Percentiles rank a stretch among this genome's conserved stretches.
Conservation (phyloP, 2,113 vertebrate genomes). For the Chelonoidis abingdonii region DNA sequence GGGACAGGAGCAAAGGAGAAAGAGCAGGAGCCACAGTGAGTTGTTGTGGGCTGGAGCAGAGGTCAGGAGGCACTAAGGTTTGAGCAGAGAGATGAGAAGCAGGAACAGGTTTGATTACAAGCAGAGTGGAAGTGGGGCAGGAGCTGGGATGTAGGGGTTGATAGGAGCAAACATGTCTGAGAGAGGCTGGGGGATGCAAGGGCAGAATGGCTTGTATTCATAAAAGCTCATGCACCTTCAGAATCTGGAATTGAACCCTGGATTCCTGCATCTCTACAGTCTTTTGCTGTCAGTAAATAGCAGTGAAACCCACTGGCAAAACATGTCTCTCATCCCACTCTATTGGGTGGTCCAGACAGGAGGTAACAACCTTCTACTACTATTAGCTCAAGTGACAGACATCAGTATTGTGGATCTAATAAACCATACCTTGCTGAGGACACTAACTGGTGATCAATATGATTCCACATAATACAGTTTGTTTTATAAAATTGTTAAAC, state of each 20-base stretch:
- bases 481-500: not conserved
- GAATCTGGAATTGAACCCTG: not conserved
- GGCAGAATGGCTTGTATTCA: not conserved
- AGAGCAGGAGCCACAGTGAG: not conserved
- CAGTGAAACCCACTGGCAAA: not conserved
- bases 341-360: not conserved
- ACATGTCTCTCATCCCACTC: not conserved
- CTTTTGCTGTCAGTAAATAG: not conserved
- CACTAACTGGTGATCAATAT: not conserved
- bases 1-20: conserved; percentile 10
- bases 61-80: not conserved
- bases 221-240: not conserved
- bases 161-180: not conserved
- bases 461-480: not conserved
- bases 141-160: not conserved
- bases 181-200: conserved; percentile 19
- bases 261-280: not conserved
- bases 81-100: not conserved
- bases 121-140: not conserved
- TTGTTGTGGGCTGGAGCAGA: not conserved
- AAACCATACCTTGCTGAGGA: not conserved
- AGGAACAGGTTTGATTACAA: not conserved
- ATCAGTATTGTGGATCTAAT: not conserved
- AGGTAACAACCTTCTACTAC: not conserved
- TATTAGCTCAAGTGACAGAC: not conserved